A percentile compares a stretch with the other conserved stretches of the same genome.
These are phyloP conservation scores for Xenopus petersii DNA, from an alignment of 2,797 vertebrate species.

Conservation along the genomic window DNA sequence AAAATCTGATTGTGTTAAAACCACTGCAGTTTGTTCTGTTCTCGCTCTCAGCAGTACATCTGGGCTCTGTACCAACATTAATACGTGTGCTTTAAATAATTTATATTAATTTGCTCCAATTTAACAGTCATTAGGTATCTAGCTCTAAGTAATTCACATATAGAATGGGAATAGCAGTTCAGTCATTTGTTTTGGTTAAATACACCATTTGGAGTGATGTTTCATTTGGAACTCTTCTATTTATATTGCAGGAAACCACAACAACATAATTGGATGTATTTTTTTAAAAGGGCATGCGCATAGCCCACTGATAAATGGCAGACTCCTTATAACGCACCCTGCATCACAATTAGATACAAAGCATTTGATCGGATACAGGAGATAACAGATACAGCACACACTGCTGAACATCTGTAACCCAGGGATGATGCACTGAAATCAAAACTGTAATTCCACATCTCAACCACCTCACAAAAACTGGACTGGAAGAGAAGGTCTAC, in stretches of 20 bases:
- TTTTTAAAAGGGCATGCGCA: no score
- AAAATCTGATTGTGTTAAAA: background rate
- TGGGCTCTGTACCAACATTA: slow-evolving; percentile 4
- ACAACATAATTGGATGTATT: no score
- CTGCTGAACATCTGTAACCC: no score
- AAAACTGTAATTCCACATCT: no score
- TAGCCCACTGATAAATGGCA: no score
- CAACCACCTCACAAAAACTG: no score
- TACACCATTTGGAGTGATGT: background rate
- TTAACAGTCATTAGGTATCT: slow-evolving; percentile 1
- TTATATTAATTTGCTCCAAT: background rate
- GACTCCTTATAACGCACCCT: no score
- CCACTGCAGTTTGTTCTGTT: background rate
- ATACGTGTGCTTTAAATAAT: slow-evolving; percentile 6
- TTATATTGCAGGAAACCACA: background rate
- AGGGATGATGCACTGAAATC: no score
- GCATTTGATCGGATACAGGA: no score
- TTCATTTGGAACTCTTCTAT: background rate
- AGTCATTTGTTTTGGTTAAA: background rate
- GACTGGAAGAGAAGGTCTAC: no score
- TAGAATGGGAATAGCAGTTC: background rate
- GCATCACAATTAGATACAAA: no score
- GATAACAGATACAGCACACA: no score
- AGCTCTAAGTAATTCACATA: background rate
- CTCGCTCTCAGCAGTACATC: background rate